A percentile compares a stretch with the other conserved stretches of the same genome.
phyloP scores from a whole-genome alignment of 92 coral and sea anemone genomes.

The Siderastrea siderea region DNA sequence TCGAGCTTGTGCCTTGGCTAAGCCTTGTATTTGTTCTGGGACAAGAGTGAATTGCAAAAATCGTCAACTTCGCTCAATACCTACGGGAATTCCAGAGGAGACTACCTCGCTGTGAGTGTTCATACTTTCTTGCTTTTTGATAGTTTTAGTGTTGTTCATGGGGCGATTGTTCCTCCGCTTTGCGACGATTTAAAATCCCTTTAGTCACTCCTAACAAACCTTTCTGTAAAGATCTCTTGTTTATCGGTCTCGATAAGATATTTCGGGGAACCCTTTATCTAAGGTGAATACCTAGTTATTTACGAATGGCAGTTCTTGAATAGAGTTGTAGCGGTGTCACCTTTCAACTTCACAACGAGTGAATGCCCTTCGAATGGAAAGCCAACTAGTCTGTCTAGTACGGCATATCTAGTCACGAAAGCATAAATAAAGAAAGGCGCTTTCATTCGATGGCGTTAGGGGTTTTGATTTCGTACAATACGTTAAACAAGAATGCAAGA shows the following conservation, averaged over 20 bases:
- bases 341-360: slow-evolving; percentile 37
- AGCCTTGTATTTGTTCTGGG: slow-evolving; percentile 70
- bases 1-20: slow-evolving; percentile 57
- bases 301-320: slow-evolving; percentile 52
- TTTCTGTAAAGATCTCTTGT: slow-evolving; percentile 31
- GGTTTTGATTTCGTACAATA: not conserved
- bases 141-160: not conserved
- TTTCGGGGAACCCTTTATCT: slow-evolving; percentile 59
- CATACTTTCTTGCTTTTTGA: slow-evolving; percentile 14
- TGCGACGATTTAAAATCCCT: slow-evolving; percentile 12
- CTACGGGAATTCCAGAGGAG: slow-evolving; percentile 79
- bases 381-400: not conserved
- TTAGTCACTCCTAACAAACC: slow-evolving; percentile 47
- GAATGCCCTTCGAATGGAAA: not conserved
- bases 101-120: slow-evolving; percentile 72
- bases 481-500: not conserved
- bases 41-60: slow-evolving; percentile 63
- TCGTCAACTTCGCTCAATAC: slow-evolving; percentile 51
- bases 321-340: slow-evolving; percentile 42
- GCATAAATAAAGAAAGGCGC: not conserved
- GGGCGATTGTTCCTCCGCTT: not conserved
- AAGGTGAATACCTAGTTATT: slow-evolving; percentile 45
- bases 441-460: not conserved
- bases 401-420: not conserved
- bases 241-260: slow-evolving; percentile 62